Evolutionary conservation across 1,140 invertebrate species (phyloP).

Genomic region (Gryllus bimaculatus): DNA sequence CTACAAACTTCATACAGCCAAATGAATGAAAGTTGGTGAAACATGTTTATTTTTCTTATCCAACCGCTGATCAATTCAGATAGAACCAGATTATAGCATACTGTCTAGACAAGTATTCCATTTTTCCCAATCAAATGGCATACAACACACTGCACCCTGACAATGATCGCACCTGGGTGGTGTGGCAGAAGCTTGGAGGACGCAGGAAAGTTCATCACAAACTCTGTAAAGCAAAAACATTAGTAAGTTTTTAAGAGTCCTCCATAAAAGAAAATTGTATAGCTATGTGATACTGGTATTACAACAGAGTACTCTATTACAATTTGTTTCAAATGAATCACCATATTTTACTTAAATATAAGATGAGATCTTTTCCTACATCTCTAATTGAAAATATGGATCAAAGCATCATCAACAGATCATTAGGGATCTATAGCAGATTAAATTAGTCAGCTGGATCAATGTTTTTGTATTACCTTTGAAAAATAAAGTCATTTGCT

Average conservation of each 20-base stretch:
- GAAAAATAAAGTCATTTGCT: too few relatives aligned
- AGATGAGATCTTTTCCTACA: neutral
- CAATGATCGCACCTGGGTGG: slow-evolving; percentile 30
- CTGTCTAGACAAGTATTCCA: slow-evolving; percentile 30
- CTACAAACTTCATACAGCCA: slow-evolving; percentile 18
- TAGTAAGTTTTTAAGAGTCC: slow-evolving; percentile 18
- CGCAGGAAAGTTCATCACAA: slow-evolving; percentile 26
- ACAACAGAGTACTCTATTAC: neutral
- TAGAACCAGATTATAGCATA: slow-evolving; percentile 27
- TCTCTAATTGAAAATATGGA: neutral
- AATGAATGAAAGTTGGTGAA: neutral
- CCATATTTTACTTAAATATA: neutral
- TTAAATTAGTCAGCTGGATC: too few relatives aligned
- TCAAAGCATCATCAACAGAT: neutral
- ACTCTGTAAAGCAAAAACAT: slow-evolving; percentile 25
- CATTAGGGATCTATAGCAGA: neutral
- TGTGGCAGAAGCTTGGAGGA: slow-evolving; percentile 32
- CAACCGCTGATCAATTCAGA: slow-evolving; percentile 12
- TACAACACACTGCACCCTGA: slow-evolving; percentile 22
- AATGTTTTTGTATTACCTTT: too few relatives aligned
- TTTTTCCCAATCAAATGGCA: slow-evolving; percentile 25
- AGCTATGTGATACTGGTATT: too few relatives aligned
- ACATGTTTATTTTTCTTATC: neutral
- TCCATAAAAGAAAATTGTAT: neutral
- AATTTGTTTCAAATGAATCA: neutral